A percentile compares a stretch with the other conserved stretches of the same genome.
Conservation (phyloP, 2,888 invertebrate genomes). For the Drosophila cognata region DNA sequence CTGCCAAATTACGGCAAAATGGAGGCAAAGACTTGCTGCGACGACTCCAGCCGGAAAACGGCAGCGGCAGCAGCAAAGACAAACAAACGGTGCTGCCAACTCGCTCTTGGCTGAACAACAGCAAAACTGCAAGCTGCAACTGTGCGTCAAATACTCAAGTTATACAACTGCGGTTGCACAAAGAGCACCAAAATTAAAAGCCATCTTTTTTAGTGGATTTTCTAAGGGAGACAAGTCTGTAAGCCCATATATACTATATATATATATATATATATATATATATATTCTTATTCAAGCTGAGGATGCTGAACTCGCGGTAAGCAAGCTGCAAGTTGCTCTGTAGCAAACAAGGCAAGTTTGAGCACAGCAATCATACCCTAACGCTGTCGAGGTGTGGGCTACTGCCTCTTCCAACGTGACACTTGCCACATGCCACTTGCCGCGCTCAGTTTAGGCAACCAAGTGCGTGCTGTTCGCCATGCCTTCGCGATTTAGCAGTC, state of each 20-base stretch:
- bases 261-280: background rate
- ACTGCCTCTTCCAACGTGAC: too few relatives aligned
- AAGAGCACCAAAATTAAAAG: background rate
- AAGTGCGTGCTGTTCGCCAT: too few relatives aligned
- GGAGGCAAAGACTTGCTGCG: conserved; percentile 45
- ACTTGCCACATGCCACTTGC: too few relatives aligned
- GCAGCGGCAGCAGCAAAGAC: conserved; percentile 28
- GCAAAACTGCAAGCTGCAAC: conserved; percentile 3
- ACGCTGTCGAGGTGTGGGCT: too few relatives aligned
- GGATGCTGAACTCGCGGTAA: background rate
- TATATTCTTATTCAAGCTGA: background rate
- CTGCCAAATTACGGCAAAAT: conserved; percentile 76
- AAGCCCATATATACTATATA: background rate
- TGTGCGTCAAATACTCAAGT: background rate
- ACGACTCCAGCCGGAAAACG: conserved; percentile 23
- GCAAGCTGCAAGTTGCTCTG: background rate
- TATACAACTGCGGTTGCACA: background rate
- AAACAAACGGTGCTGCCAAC: conserved; percentile 52
- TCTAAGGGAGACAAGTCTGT: background rate
- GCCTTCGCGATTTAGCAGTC: too few relatives aligned
- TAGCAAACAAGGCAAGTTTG: background rate
- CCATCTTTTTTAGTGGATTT: background rate
- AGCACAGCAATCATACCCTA: background rate
- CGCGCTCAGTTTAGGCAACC: too few relatives aligned
- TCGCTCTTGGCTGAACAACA: conserved; percentile 23